These are phyloP conservation scores for Ramazzottius varieornatus DNA, from an alignment of 2,888 invertebrate genomes.

Conservation along the genomic window DNA sequence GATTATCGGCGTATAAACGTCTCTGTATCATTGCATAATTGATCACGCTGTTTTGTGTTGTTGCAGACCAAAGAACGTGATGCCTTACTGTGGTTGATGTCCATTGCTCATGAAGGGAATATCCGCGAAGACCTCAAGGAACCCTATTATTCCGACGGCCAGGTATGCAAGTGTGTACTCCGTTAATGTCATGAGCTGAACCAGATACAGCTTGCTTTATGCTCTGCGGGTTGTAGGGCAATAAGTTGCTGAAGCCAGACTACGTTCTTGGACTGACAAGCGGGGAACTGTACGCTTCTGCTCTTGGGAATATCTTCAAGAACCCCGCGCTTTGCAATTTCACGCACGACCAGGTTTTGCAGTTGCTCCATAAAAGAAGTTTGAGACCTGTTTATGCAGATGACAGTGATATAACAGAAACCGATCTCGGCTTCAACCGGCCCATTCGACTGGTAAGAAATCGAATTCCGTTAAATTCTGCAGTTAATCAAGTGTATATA, in stretches of 20 bases:
- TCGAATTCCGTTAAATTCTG: too few species aligned
- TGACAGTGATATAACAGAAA: not conserved
- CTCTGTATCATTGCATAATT: too few species aligned
- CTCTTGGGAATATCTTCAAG: not conserved
- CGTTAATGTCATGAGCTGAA: not conserved
- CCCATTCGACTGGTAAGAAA: not conserved
- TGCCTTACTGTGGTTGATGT: not conserved
- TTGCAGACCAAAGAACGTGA: conserved; percentile 3
- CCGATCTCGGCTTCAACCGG: not conserved
- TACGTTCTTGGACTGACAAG: not conserved
- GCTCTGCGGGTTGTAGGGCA: not conserved
- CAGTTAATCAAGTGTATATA: too few species aligned
- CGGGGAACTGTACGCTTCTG: not conserved
- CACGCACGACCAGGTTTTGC: not conserved
- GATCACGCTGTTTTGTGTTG: not conserved
- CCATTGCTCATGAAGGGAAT: not conserved
- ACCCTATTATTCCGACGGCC: not conserved
- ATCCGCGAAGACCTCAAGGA: not conserved
- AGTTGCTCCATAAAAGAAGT: not conserved
- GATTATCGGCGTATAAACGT: too few species aligned
- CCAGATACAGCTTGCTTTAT: too few species aligned
- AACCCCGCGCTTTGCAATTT: not conserved
- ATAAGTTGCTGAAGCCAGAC: not conserved
- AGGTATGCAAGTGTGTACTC: not conserved
- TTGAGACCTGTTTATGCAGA: not conserved